Base-by-base conservation (phyloP, 2,113 vertebrate species). In the Rhinogobius similis region DNA sequence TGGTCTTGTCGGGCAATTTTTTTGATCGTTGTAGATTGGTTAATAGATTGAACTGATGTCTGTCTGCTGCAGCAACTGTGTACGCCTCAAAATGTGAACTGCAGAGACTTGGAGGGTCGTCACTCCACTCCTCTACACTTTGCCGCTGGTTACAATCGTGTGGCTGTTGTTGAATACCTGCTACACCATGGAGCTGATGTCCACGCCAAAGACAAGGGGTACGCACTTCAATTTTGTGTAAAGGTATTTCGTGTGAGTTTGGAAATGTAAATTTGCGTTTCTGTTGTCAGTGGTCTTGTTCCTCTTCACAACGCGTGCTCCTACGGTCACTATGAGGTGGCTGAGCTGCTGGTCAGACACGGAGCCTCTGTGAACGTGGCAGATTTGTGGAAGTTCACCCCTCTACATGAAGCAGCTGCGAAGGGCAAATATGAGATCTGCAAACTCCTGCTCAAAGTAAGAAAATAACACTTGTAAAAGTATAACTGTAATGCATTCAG, bases 391-490 rank as follows among this genome's bases (percentile, higher is more conserved):
- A 99, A 99, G 73, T 99, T 99, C 84, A 99, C 98, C 1, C 98
- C 98, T 7, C 92, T 99, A 3, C 97, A 99, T 36, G 98, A 99
- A 91, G 98, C 98, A 50, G 98, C 97, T 29, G 98, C 97, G 76
- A 99, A 99, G 92, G 98, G 97, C 81, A 99, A 99, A 95, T 99
- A 99, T 0, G 97, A 99, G 90, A 99, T 99, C 92, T 99, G 98
- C 94, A 98, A 99, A 72, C 94, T 99, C 29, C 95, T 99, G 77
- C 93, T 99, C 72, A 99, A 99, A 78, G 89, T 91, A 66, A 87
- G 82, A 67, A 24, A 59, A 24, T 14, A 14, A 7, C 20, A 21
- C 46, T 50, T 18, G 18, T 5, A 20, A 46, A 5, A 5, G 32
- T 36, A 8, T 8, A 36, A 5, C 8, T 36, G 32, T 6, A 32